Base-by-base conservation (phyloP, 1,140 invertebrate genomes). In the Leptoteleia sp. region DNA sequence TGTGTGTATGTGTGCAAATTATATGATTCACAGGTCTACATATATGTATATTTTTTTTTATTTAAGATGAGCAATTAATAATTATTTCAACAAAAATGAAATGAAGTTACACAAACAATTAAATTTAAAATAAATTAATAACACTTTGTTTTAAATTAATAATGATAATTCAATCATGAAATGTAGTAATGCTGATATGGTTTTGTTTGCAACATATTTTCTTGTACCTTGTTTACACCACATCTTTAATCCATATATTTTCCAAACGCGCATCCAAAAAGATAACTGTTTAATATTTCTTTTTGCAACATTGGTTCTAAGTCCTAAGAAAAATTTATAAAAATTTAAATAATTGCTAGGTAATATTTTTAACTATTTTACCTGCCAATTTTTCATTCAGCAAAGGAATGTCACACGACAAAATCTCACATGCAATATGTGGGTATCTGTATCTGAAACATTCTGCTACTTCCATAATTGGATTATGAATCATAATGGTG, bases 371-470 rank as follows among this genome's bases (percentile, higher is more conserved):
- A 25, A 3, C 22, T 4, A 54, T 12, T 29, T 81, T 83, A 87
- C 89, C 86, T 47, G 95, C 94, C 67, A 99, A 90, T 78, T 93
- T 93, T 89, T 98, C 96, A 87, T 95, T 96, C 75, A 99, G 91
- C 84, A 93, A 91, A 55, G 94, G 92, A 79, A 97, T 93, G 91
- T 98, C 95, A 79, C 94, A 94, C 15, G 96, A 97, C 65, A 99
- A 91, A 82, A 99, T 92, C 91, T 99, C 97, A 90, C 97, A 97
- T 29, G 97, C 96, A 79, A 97, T 93, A 88, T 97, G 97, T 8
- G 97, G 93, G 91, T 96, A 95, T 90, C 96, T 96, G 88, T 96
- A 99, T 85, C 95, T 93, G 72, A 92, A 90, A 78, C 93, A 91
- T 82, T 97, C 93, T 78, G 95, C 93, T 71, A 93, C 85, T 84